Base-by-base conservation (phyloP, 1,140 invertebrate species). In the Drosophila simulans region DNA sequence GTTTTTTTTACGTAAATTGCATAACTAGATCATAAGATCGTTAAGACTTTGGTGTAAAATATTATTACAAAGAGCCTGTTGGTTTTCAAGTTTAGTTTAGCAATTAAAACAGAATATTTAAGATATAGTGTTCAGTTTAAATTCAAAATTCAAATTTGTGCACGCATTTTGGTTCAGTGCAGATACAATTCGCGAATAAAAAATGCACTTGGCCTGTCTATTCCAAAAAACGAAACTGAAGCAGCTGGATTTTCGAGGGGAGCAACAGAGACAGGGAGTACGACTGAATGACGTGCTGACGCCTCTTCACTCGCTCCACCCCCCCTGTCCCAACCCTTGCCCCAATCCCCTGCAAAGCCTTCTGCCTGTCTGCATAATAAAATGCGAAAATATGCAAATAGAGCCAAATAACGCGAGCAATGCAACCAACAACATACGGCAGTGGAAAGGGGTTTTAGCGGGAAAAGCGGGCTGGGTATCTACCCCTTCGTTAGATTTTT, bases 361-460 rank as follows among this genome's bases (percentile, higher is more conserved):
- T 56, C 66, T 55, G 77, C 56, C 76, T 80, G 77, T 80, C 77
- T 90, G 86, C 81, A 90, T 90, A 90, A 90, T 90, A 90, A 90
- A 90, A 90, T 90, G 88, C 82, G 82, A 86, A 90, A 72, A 83
- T 83, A 90, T 83, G 79, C 79, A 76, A 83, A 83, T 80, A 66
- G 64, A 85, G 63, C 55, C 58, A 82, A 82, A 88, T 78, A 78
- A 63, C 65, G 64, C 74, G 40, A 63, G 70, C 57, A 68, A 72
- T 63, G 54, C 73, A 84, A 59, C 56, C 73, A 70, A 70, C 60
- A 76, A 59, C 59, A 65, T 45, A 74, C 56, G 66, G 54, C 27
- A 5, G 10, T n/a, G 46, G 46, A 27, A 48, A 17, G n/a, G n/a
- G 48, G 48, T 15, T 15, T 22, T 34, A 27, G 48, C 27, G 48